A percentile compares a stretch with the other conserved stretches of the same genome.
phyloP scores from a whole-genome alignment of 2,113 vertebrate genomes.

The Gymnobelideus leadbeateri region DNA sequence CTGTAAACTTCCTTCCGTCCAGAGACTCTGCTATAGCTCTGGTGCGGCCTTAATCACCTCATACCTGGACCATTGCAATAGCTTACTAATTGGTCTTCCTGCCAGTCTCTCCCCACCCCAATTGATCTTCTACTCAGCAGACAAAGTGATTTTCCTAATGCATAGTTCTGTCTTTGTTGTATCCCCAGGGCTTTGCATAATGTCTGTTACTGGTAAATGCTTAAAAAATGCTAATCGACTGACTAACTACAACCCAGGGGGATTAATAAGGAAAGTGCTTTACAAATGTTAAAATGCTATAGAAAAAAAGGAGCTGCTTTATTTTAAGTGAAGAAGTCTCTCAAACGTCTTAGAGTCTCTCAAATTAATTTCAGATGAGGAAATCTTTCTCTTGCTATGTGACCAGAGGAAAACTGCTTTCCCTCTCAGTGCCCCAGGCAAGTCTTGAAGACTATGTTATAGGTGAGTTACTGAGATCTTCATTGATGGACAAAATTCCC shows the following conservation, averaged over 20 bases:
- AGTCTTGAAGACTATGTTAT: not conserved
- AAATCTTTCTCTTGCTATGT: not conserved
- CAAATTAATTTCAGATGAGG: not conserved
- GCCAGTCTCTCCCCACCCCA: not conserved
- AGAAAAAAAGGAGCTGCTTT: not conserved
- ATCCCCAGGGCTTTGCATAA: not conserved
- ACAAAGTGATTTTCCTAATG: not conserved
- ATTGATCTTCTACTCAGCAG: not conserved
- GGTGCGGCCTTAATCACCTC: not conserved
- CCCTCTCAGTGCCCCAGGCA: not conserved
- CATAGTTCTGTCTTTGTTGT: not conserved
- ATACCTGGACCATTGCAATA: not conserved
- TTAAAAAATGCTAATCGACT: not conserved
- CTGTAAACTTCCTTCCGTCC: not conserved
- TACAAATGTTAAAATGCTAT: not conserved
- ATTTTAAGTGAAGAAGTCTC: not conserved
- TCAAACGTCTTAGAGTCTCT: not conserved
- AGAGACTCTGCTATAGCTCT: not conserved
- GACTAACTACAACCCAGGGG: not conserved
- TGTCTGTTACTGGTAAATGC: not conserved
- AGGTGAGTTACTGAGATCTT: not conserved
- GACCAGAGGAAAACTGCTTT: not conserved
- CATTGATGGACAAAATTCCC: not conserved
- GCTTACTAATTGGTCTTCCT: not conserved
- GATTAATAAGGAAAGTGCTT: not conserved